Conservation (phyloP, 2,888 invertebrate species). For the Scelioninae gen. 1 region DNA sequence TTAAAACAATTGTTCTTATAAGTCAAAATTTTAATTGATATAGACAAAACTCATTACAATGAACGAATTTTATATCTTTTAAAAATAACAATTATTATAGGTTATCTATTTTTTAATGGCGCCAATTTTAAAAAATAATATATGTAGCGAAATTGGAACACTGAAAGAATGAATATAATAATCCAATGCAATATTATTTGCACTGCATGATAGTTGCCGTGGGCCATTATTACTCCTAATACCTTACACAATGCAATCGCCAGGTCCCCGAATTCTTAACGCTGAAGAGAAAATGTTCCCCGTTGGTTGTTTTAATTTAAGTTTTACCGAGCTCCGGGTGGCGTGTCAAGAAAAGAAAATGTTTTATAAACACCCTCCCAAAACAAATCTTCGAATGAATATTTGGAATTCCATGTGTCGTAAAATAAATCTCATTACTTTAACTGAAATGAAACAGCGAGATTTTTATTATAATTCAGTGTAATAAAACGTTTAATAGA, state of each 20-base stretch:
- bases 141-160: no score
- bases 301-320: constrained; percentile 47
- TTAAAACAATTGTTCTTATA: no score
- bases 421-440: no score
- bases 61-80: no score
- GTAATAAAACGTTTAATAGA: no score
- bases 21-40: no score
- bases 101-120: background rate
- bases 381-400: background rate
- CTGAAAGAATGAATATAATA: constrained; percentile 7
- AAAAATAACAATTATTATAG: no score
- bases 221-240: constrained; percentile 81
- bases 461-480: no score
- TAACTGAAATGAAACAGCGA: no score
- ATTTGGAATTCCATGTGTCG: background rate
- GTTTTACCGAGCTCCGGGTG: constrained; percentile 10
- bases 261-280: constrained; percentile 70
- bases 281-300: constrained; percentile 37
- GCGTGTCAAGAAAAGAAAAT: constrained; percentile 35
- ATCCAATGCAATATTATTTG: constrained; percentile 30
- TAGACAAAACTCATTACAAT: no score
- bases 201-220: constrained; percentile 80
- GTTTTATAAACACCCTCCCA: constrained; percentile 19
- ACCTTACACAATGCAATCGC: constrained; percentile 78
- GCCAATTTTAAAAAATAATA: background rate